Evolutionary conservation across 2,797 vertebrate genomes (phyloP).

Genomic region (Etheostoma nigrum): DNA sequence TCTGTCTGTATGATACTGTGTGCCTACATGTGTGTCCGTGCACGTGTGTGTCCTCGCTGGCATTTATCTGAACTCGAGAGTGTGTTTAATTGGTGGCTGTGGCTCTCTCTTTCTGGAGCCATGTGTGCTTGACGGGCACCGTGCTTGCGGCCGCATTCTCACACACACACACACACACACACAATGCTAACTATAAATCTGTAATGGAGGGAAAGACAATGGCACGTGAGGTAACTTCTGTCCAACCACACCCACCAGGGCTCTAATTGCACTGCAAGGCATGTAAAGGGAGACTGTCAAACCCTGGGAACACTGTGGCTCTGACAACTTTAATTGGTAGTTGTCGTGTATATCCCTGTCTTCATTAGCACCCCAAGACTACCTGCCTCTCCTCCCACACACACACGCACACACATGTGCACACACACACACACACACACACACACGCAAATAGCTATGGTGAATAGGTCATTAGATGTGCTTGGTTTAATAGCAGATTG

Average conservation of each 20-base stretch:
- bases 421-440: constrained; percentile 31
- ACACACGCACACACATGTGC: constrained; percentile 21
- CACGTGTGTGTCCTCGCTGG: constrained; percentile 11
- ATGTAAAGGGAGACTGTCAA: constrained; percentile 73
- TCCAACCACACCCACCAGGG: constrained; percentile 68
- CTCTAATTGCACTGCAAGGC: constrained; percentile 73
- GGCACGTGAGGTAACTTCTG: constrained; percentile 68
- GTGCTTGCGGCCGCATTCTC: constrained; percentile 25
- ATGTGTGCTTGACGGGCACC: constrained; percentile 46
- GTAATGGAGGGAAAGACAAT: constrained; percentile 70
- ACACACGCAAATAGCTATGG: constrained; percentile 43
- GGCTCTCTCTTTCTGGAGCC: constrained; percentile 41
- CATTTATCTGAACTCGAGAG: constrained; percentile 44
- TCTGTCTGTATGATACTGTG: constrained; percentile 31
- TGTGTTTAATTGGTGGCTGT: constrained; percentile 66
- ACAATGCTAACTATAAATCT: constrained; percentile 57
- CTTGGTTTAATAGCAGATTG: constrained; percentile 74
- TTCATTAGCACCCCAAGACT: constrained; percentile 80
- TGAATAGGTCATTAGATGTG: constrained; percentile 80
- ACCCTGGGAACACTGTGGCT: constrained; percentile 61
- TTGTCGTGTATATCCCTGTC: constrained; percentile 81
- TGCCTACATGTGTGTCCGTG: constrained; percentile 8
- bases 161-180: constrained; percentile 38
- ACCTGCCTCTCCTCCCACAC: constrained; percentile 69
- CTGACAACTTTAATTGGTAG: constrained; percentile 85